Conservation (phyloP, 2,113 vertebrate species). For the Polypterus bichir region DNA sequence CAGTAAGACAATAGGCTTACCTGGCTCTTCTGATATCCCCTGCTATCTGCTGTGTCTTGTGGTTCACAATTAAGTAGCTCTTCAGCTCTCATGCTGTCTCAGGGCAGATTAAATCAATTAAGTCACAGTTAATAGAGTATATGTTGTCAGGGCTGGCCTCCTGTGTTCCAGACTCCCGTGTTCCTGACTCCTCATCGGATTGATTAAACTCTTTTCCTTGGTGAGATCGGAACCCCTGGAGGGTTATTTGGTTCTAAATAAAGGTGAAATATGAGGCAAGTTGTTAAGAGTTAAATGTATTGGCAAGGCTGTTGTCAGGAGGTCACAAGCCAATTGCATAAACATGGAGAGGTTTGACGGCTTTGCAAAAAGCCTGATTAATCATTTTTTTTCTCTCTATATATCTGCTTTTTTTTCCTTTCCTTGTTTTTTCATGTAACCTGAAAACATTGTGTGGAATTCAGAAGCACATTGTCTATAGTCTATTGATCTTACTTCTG, state of each 20-base stretch:
- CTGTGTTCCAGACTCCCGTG: not conserved
- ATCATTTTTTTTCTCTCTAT: too few species aligned
- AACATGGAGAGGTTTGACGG: too few species aligned
- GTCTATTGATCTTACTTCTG: too few species aligned
- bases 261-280: not conserved
- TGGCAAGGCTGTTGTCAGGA: too few species aligned
- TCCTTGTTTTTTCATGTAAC: too few species aligned
- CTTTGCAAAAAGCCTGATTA: too few species aligned
- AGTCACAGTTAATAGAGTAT: constrained; percentile 18
- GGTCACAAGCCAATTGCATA: too few species aligned
- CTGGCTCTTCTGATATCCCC: constrained; percentile 4
- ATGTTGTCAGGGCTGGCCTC: constrained; percentile 12
- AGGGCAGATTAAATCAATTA: constrained; percentile 29
- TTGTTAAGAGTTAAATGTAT: not conserved
- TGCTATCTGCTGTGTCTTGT: constrained; percentile 9
- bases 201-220: not conserved
- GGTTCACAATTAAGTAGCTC: constrained; percentile 24
- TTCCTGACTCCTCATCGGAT: not conserved
- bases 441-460: too few species aligned
- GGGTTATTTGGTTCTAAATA: constrained; percentile 1
- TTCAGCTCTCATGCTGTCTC: constrained; percentile 13
- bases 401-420: too few species aligned
- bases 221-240: not conserved
- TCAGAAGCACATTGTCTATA: too few species aligned
- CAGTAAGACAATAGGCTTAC: too few species aligned